These are phyloP conservation scores for Triplophysa bombifrons DNA, from an alignment of 2,797 vertebrate species.

Conservation along the genomic window DNA sequence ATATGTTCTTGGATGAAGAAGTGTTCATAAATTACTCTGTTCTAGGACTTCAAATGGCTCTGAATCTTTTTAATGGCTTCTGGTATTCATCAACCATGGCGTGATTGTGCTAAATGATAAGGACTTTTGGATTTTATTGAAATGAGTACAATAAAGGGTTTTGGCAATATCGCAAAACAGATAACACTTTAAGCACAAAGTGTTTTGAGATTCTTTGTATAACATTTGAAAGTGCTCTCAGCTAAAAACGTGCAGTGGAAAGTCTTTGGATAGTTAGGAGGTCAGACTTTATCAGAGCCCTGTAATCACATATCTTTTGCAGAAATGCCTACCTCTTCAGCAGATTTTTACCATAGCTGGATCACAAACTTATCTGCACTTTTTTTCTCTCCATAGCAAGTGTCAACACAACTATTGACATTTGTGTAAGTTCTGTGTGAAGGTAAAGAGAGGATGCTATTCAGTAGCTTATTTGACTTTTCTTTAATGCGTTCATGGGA, in stretches of 20 bases:
- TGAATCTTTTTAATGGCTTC: not conserved
- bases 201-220: not conserved
- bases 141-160: not conserved
- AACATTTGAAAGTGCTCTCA: constrained; percentile 60
- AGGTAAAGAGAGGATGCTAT: not conserved
- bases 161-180: not conserved
- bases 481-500: not conserved
- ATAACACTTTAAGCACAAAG: not conserved
- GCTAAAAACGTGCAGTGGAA: constrained; percentile 61
- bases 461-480: not conserved
- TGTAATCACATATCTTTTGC: constrained; percentile 51
- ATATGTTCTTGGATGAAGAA: too few species aligned
- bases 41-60: too few species aligned
- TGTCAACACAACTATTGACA: not conserved
- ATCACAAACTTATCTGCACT: not conserved
- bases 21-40: too few species aligned
- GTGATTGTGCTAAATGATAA: not conserved
- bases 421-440: not conserved
- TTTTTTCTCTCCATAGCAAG: not conserved
- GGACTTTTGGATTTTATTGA: not conserved
- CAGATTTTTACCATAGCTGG: not conserved
- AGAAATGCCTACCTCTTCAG: constrained; percentile 51
- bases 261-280: constrained; percentile 62
- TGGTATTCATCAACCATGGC: not conserved
- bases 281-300: constrained; percentile 63